Evolutionary conservation across 2,888 invertebrate genomes (phyloP), one percentile per base, ranked within the genome.

Genomic region (Serripes groenlandicus): DNA sequence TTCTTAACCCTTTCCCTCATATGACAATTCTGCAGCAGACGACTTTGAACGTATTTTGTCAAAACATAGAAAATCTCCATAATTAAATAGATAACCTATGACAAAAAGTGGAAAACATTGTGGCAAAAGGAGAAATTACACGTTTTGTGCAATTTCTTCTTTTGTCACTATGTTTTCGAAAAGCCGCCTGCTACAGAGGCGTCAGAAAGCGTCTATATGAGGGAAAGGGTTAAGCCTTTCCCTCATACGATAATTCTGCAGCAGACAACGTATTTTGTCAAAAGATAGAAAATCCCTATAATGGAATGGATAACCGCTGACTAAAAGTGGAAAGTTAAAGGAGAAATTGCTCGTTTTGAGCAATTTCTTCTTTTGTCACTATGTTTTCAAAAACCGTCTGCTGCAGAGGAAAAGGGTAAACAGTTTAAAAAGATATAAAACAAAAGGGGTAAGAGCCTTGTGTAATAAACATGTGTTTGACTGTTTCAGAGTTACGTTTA

Each of bases 401-500:
- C n/a, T n/a, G n/a, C n/a, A n/a, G n/a, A n/a, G n/a, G n/a, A n/a
- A n/a, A n/a, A n/a, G n/a, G n/a, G n/a, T n/a, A n/a, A n/a, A n/a
- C n/a, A n/a, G n/a, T n/a, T n/a, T n/a, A n/a, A n/a, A n/a, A n/a
- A n/a, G n/a, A n/a, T n/a, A n/a, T n/a, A n/a, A n/a, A n/a, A n/a
- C n/a, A n/a, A n/a, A n/a, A n/a, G n/a, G n/a, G n/a, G n/a, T n/a
- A n/a, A n/a, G n/a, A n/a, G n/a, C n/a, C n/a, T n/a, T n/a, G n/a
- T n/a, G n/a, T 15, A 42, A 42, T 42, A 42, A 15, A 42, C 42
- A 42, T 42, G 15, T 15, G 15, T 42, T 42, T 30, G 56, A 11
- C 52, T 60, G 70, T 91, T 93, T 42, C 93, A 96, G 96, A 96
- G 91, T 94, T 97, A 70, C 96, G 96, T 76, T 94, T 97, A 82